A percentile compares a stretch with the other conserved stretches of the same genome.
Conservation (phyloP, 23 tunicate species). For the Oikopleura albicans region DNA sequence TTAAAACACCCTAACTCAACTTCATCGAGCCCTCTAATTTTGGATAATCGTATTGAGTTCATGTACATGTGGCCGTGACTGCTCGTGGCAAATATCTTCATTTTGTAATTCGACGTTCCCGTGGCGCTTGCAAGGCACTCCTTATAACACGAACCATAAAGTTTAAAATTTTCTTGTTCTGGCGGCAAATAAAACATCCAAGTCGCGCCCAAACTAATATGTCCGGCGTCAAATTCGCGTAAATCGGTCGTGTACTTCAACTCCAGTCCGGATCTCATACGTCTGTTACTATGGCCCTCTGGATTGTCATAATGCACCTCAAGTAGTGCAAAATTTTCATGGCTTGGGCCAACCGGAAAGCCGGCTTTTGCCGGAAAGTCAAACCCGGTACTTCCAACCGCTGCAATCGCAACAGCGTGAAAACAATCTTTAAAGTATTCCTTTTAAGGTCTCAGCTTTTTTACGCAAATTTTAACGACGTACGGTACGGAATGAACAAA, state of each 20-base stretch:
- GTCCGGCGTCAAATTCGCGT: not conserved
- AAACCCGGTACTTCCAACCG: not conserved
- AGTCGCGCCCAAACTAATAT: not conserved
- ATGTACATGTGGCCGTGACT: not conserved
- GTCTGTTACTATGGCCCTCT: not conserved
- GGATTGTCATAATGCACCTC: constrained; percentile 6
- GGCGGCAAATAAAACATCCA: constrained; percentile 17
- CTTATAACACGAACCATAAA: not conserved
- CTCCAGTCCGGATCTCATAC: not conserved
- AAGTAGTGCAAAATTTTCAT: not conserved
- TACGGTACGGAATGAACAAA: too few relatives aligned
- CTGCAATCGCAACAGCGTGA: constrained; percentile 1
- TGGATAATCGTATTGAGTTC: not conserved
- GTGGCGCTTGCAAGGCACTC: not conserved
- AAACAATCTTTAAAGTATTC: not conserved
- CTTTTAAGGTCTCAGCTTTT: too few relatives aligned
- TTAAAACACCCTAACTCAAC: too few relatives aligned
- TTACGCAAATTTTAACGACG: too few relatives aligned
- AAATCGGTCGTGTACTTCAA: not conserved
- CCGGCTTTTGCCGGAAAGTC: not conserved
- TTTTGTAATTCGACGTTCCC: not conserved
- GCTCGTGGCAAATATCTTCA: not conserved
- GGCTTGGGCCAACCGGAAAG: not conserved
- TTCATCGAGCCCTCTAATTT: not conserved
- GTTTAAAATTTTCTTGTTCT: not conserved